These are phyloP conservation scores for Cotesia typhae DNA, from an alignment of 1,140 invertebrate genomes.

Conservation along the genomic window DNA sequence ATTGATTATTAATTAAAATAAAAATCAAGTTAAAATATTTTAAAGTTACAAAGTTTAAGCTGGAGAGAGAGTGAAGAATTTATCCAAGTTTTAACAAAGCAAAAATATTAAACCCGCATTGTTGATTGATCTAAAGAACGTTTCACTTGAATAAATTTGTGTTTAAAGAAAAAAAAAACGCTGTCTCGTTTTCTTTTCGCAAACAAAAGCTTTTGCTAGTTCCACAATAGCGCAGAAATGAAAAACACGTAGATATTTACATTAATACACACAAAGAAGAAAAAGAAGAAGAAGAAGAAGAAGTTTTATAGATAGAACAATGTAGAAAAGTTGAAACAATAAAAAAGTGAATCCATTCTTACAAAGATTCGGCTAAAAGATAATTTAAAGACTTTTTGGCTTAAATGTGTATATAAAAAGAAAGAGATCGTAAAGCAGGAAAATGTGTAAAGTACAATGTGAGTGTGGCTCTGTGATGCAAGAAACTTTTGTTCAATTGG, in stretches of 20 bases:
- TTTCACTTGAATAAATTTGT: too few species aligned
- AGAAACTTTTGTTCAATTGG: conserved; percentile 8
- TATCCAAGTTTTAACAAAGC: too few species aligned
- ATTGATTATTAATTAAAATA: too few species aligned
- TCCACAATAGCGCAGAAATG: not conserved
- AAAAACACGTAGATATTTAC: not conserved
- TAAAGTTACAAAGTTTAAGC: too few species aligned
- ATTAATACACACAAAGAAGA: not conserved
- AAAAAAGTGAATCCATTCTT: conserved; percentile 16
- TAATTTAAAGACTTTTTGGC: not conserved
- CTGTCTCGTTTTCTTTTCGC: conserved; percentile 11
- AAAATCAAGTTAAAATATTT: too few species aligned
- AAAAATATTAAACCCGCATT: too few species aligned
- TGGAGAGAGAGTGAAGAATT: too few species aligned
- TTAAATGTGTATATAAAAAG: not conserved
- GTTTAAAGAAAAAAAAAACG: too few species aligned
- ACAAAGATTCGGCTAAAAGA: not conserved
- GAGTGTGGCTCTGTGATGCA: conserved; percentile 11
- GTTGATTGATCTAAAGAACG: too few species aligned
- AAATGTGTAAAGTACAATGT: conserved; percentile 2
- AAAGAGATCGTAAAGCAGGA: not conserved
- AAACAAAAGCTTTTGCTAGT: conserved; percentile 18
- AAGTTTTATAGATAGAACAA: not conserved
- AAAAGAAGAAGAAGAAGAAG: not conserved
- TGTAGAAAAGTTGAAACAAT: not conserved